A percentile compares a stretch with the other conserved stretches of the same genome.
phyloP scores from a whole-genome alignment of 1,140 invertebrate genomes.

The Cydia fagiglandana region DNA sequence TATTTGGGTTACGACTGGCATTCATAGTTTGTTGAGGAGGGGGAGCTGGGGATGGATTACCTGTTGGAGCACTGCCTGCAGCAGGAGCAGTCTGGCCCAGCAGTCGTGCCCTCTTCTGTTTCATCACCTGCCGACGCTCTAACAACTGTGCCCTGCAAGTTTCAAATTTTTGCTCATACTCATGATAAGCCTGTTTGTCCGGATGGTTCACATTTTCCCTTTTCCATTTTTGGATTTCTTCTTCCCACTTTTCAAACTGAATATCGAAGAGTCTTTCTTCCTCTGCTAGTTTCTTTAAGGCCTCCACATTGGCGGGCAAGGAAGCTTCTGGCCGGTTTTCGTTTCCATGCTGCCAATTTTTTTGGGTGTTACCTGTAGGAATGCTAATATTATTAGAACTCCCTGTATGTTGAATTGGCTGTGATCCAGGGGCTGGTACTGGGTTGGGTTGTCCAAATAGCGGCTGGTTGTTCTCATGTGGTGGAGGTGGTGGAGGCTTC shows the following conservation, averaged over 20 bases:
- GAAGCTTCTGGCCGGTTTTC: constrained; percentile 38
- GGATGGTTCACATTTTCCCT: constrained; percentile 91
- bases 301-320: constrained; percentile 52
- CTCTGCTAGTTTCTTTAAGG: constrained; percentile 79
- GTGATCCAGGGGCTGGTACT: constrained; percentile 47
- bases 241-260: constrained; percentile 91
- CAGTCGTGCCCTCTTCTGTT: constrained; percentile 81
- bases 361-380: constrained; percentile 54
- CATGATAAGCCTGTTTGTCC: constrained; percentile 89
- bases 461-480: constrained; percentile 70
- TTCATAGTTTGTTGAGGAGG: constrained; percentile 44
- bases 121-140: constrained; percentile 89
- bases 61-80: constrained; percentile 36
- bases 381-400: constrained; percentile 42
- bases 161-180: constrained; percentile 91
- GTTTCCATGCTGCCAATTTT: constrained; percentile 46
- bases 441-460: constrained; percentile 48
- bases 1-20: constrained; percentile 40
- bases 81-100: constrained; percentile 45
- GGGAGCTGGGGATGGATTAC: constrained; percentile 43
- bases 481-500: constrained; percentile 66
- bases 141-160: constrained; percentile 87
- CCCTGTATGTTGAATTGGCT: constrained; percentile 37
- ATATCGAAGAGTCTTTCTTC: constrained; percentile 89
- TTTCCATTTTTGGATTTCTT: constrained; percentile 91